These are phyloP conservation scores for Axea sp. DNA, from an alignment of 2,888 invertebrate genomes.

Conservation along the genomic window DNA sequence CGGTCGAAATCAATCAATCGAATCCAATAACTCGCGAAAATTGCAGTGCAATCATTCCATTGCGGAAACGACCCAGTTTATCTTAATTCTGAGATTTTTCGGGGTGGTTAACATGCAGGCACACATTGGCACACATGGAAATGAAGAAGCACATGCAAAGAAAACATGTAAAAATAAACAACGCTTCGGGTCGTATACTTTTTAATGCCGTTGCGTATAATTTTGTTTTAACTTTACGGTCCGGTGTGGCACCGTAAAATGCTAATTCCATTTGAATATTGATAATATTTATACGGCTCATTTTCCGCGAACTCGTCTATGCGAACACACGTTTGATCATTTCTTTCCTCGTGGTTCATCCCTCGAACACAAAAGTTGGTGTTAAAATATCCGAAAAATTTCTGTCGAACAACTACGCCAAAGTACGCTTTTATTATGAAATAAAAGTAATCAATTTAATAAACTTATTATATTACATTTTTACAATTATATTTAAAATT, in stretches of 20 bases:
- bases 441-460: constrained; percentile 16
- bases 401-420: constrained; percentile 1
- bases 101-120: neutral
- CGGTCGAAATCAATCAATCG: constrained; percentile 21
- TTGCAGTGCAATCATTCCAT: neutral
- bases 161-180: neutral
- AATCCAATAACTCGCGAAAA: constrained; percentile 19
- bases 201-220: neutral
- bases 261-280: constrained; percentile 10
- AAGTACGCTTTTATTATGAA: constrained; percentile 6
- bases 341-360: constrained; percentile 2
- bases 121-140: too few relatives aligned
- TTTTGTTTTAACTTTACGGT: constrained; percentile 1
- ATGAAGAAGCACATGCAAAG: neutral
- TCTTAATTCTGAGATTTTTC: neutral
- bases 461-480: too few relatives aligned
- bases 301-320: neutral
- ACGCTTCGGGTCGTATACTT: neutral
- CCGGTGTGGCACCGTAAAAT: neutral
- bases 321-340: constrained; percentile 2
- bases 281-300: constrained; percentile 10
- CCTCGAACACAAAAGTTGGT: constrained; percentile 13
- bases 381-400: constrained; percentile 14
- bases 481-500: too few relatives aligned
- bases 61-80: neutral